Evolutionary conservation across 2,113 vertebrate genomes (phyloP).

Genomic region (Zeus faber): DNA sequence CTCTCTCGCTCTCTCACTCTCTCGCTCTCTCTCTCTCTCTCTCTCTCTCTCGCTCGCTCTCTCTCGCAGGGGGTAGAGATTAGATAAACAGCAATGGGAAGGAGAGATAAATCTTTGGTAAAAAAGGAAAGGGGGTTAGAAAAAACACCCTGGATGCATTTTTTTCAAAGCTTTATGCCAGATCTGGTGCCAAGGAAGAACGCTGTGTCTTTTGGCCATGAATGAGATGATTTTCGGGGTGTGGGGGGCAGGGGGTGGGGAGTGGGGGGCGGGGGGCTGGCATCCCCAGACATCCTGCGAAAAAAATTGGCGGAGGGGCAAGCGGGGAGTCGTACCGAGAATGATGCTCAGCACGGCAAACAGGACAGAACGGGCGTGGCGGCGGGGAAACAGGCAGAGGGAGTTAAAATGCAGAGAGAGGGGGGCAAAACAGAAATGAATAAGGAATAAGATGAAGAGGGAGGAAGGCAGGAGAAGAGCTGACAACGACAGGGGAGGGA

Average conservation of each 20-base stretch:
- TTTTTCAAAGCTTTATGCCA: too few relatives aligned
- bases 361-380: background rate
- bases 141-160: too few relatives aligned
- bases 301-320: too few relatives aligned
- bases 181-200: too few relatives aligned
- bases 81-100: too few relatives aligned
- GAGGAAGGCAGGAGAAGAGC: background rate
- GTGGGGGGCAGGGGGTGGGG: background rate
- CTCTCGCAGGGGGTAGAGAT: background rate
- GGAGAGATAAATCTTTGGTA: too few relatives aligned
- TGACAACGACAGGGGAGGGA: background rate
- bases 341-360: too few relatives aligned
- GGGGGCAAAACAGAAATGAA: slow-evolving; percentile 1
- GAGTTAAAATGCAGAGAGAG: background rate
- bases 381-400: background rate
- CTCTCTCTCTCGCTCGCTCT: background rate
- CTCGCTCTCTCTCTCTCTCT: background rate
- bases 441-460: background rate
- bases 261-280: too few relatives aligned
- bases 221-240: background rate
- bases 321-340: too few relatives aligned
- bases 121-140: too few relatives aligned
- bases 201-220: too few relatives aligned
- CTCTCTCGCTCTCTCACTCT: background rate
- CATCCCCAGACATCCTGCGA: too few relatives aligned